These are phyloP conservation scores for Hydrocynus forskahlii DNA, from an alignment of 2,797 vertebrate species.

Conservation along the genomic window DNA sequence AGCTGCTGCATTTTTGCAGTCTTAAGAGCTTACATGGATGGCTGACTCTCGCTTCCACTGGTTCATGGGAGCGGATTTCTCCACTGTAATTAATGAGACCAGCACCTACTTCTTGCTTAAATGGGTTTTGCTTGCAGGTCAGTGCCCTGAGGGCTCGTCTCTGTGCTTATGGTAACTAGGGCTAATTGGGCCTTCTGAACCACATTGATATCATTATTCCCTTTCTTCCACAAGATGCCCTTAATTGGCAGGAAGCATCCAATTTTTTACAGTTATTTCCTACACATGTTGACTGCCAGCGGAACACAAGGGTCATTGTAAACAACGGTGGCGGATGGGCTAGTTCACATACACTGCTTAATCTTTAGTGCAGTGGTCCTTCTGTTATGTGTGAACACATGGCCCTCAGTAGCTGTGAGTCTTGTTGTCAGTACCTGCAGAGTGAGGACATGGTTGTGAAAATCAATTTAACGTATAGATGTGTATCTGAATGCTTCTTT, in stretches of 20 bases:
- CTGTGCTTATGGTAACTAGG: slow-evolving; percentile 52
- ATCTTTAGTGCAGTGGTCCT: no score
- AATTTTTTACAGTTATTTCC: slow-evolving; percentile 46
- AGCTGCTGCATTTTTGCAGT: slow-evolving; percentile 62
- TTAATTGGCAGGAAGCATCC: slow-evolving; percentile 63
- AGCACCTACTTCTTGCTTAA: slow-evolving; percentile 54
- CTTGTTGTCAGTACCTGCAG: background rate
- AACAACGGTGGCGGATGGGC: background rate
- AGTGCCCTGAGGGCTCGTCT: slow-evolving; percentile 48
- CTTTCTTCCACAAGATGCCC: slow-evolving; percentile 54
- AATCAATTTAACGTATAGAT: background rate
- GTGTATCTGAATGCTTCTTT: background rate
- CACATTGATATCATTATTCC: slow-evolving; percentile 57
- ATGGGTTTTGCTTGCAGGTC: slow-evolving; percentile 57
- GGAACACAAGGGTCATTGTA: background rate
- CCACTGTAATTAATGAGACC: slow-evolving; percentile 61
- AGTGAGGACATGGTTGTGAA: background rate
- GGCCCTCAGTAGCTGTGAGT: background rate
- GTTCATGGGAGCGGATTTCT: slow-evolving; percentile 55
- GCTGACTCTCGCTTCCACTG: slow-evolving; percentile 61
- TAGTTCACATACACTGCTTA: background rate
- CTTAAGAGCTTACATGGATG: slow-evolving; percentile 69
- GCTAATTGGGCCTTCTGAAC: slow-evolving; percentile 62
- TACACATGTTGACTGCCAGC: slow-evolving; percentile 28
- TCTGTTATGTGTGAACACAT: background rate